Percentiles rank a stretch among this genome's conserved stretches.
Conservation (phyloP, 2,113 vertebrate species). For the Chlorodrepanis virens region DNA sequence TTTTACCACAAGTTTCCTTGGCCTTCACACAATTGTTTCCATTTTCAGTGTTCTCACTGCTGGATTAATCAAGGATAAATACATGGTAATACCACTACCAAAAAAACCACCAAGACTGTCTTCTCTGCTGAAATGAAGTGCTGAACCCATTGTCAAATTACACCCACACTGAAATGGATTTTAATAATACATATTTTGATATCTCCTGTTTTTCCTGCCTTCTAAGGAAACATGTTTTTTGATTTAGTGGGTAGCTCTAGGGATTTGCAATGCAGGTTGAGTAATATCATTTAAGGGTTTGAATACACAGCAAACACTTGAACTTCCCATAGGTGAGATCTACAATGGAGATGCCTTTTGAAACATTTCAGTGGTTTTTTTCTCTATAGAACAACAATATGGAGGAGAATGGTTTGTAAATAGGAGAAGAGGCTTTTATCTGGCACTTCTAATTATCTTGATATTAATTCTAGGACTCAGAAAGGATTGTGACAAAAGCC, state of each 20-base stretch:
- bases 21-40: background rate
- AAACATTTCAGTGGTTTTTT: background rate
- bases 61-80: background rate
- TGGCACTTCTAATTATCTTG: background rate
- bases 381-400: background rate
- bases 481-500: background rate
- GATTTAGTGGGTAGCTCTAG: background rate
- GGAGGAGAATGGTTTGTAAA: background rate
- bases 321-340: background rate
- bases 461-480: background rate
- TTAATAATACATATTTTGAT: background rate
- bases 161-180: background rate
- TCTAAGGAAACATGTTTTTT: background rate
- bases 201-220: background rate
- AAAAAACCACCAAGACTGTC: background rate
- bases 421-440: background rate
- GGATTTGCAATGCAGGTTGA: background rate
- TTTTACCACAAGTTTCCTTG: background rate
- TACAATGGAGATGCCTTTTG: background rate
- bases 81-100: background rate
- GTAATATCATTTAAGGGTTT: background rate
- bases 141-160: background rate
- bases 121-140: background rate
- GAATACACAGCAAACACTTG: background rate
- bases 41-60: background rate